These are phyloP conservation scores for Rhea pennata DNA, from an alignment of 2,113 vertebrate genomes.

Conservation along the genomic window DNA sequence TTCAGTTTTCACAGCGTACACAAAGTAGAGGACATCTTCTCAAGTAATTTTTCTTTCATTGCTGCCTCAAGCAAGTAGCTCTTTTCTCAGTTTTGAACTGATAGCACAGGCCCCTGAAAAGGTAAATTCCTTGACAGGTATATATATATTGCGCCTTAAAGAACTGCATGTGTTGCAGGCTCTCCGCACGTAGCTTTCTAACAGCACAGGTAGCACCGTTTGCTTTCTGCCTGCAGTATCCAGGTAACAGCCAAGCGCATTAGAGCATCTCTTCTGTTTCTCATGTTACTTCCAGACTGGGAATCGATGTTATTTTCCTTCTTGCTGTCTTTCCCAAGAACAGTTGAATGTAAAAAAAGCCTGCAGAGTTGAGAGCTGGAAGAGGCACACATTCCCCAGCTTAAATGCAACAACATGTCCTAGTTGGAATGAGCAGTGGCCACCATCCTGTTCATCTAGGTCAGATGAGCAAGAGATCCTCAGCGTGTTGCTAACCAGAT, in stretches of 20 bases:
- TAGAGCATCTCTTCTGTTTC: background rate
- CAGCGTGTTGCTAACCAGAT: background rate
- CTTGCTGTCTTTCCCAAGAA: background rate
- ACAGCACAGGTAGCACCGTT: background rate
- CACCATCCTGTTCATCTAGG: background rate
- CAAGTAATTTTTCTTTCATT: background rate
- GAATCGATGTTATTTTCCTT: background rate
- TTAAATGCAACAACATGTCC: background rate
- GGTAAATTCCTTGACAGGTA: background rate
- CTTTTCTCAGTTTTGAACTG: background rate
- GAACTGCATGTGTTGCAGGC: background rate
- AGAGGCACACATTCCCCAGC: background rate
- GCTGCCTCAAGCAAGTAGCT: background rate
- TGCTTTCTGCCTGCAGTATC: background rate
- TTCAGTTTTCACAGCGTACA: conserved; percentile 29
- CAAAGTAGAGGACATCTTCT: conserved; percentile 19
- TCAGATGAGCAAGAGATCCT: background rate
- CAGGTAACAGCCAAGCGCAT: background rate
- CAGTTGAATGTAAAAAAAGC: background rate
- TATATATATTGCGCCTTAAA: background rate
- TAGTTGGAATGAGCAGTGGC: background rate
- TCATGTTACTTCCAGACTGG: background rate
- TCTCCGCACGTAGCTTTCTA: background rate
- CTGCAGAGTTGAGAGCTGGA: background rate
- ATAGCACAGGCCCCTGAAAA: background rate